These are phyloP conservation scores for Phortica variegata DNA, from an alignment of 1,140 invertebrate genomes.

Conservation along the genomic window DNA sequence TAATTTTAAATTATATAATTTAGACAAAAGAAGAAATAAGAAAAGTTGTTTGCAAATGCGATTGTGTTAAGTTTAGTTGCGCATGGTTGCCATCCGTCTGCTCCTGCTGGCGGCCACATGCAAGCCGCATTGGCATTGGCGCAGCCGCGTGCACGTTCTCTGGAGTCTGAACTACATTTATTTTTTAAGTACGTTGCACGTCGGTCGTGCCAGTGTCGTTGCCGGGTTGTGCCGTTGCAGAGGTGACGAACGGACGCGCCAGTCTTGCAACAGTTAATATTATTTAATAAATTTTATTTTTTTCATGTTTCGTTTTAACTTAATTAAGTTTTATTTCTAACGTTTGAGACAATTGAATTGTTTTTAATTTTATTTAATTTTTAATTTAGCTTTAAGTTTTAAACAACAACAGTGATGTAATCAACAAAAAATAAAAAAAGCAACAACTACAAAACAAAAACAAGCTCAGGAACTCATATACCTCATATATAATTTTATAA, in stretches of 20 bases:
- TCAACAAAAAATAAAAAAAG: conserved; percentile 1
- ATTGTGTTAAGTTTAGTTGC: no score
- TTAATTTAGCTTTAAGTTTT: conserved; percentile 17
- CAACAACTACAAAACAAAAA: conserved; percentile 18
- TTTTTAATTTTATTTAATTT: conserved; percentile 21
- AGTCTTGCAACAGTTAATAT: conserved; percentile 6
- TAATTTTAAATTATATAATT: conserved; percentile 2
- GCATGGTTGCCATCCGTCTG: no score
- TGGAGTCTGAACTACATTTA: conserved; percentile 56
- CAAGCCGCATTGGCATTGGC: background rate
- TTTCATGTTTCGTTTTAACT: conserved; percentile 20
- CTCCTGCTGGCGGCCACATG: background rate
- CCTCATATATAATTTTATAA: conserved; percentile 32
- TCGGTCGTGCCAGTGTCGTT: no score
- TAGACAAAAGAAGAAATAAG: no score
- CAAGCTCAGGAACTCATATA: conserved; percentile 56
- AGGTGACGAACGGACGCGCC: conserved; percentile 1
- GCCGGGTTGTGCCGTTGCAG: background rate
- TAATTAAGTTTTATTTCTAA: conserved; percentile 14
- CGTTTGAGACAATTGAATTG: conserved; percentile 2
- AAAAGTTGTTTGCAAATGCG: no score
- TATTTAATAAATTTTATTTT: conserved; percentile 17
- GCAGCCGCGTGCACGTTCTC: conserved; percentile 29
- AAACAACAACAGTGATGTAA: no score
- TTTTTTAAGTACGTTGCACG: conserved; percentile 49